Conservation (phyloP, 2,888 invertebrate genomes). For the Clistopyga incitator region DNA sequence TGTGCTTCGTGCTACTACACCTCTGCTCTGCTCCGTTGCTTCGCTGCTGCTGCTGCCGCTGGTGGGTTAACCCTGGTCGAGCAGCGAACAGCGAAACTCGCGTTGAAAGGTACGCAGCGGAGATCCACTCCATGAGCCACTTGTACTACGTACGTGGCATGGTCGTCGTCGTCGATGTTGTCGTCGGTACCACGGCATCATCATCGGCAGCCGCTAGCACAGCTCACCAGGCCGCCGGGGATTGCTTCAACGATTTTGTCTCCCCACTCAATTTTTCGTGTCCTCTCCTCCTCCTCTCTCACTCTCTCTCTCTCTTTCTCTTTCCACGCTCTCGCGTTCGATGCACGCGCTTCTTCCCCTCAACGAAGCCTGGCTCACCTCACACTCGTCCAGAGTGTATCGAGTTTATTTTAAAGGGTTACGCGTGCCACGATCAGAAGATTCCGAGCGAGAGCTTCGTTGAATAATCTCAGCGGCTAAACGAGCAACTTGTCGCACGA, state of each 20-base stretch:
- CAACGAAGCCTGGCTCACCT: slow-evolving; percentile 43
- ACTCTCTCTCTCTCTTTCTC: not conserved
- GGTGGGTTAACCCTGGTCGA: slow-evolving; percentile 63
- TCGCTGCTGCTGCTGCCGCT: slow-evolving; percentile 33
- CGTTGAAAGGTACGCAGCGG: slow-evolving; percentile 57
- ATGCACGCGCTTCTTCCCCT: slow-evolving; percentile 63
- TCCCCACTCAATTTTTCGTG: slow-evolving; percentile 25
- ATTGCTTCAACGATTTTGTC: slow-evolving; percentile 58
- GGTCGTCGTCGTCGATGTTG: slow-evolving; percentile 16
- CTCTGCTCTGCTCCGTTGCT: slow-evolving; percentile 56
- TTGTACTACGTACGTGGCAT: slow-evolving; percentile 50
- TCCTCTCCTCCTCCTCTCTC: slow-evolving; percentile 5
- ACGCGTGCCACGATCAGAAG: slow-evolving; percentile 50
- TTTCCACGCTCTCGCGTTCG: slow-evolving; percentile 25
- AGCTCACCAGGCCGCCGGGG: slow-evolving; percentile 23
- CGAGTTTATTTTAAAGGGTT: slow-evolving; percentile 64
- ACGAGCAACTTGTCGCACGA: slow-evolving; percentile 34
- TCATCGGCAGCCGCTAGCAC: not conserved
- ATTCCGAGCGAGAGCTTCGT: slow-evolving; percentile 39
- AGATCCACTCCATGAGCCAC: slow-evolving; percentile 61
- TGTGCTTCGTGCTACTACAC: slow-evolving; percentile 43
- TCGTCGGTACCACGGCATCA: not conserved
- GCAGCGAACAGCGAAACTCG: slow-evolving; percentile 55
- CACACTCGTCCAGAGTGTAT: slow-evolving; percentile 46
- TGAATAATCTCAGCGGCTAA: slow-evolving; percentile 33